phyloP scores from a whole-genome alignment of 1,140 invertebrate species.

The Drosophila navojoa region DNA sequence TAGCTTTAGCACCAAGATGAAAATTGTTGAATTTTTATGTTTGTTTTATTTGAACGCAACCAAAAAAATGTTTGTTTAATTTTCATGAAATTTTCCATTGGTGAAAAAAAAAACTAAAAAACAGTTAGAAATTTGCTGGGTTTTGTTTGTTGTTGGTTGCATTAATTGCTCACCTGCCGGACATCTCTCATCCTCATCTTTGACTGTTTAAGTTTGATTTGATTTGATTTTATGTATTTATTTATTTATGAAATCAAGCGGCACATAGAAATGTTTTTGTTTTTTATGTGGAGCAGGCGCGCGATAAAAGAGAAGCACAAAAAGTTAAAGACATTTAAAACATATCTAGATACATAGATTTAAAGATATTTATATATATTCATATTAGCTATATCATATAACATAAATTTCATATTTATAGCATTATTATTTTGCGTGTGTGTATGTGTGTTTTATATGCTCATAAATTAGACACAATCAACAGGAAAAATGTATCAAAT shows the following conservation, averaged over 20 bases:
- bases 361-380: conserved; percentile 7
- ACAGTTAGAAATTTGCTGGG: conserved; percentile 26
- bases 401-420: conserved; percentile 37
- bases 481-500: conserved; percentile 34
- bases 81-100: conserved; percentile 29
- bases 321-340: conserved; percentile 66
- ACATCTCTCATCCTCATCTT: conserved; percentile 87
- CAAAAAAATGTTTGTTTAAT: conserved; percentile 26
- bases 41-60: conserved; percentile 30
- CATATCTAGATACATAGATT: conserved; percentile 19
- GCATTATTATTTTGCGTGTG: background rate
- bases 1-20: conserved; percentile 56
- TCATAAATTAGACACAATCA: conserved; percentile 32
- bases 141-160: conserved; percentile 40
- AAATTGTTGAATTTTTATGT: conserved; percentile 36
- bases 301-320: conserved; percentile 69
- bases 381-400: conserved; percentile 26
- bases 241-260: conserved; percentile 65
- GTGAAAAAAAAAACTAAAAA: conserved; percentile 19
- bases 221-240: conserved; percentile 17
- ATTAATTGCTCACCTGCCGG: conserved; percentile 86
- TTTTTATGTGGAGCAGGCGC: conserved; percentile 28
- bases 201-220: conserved; percentile 85
- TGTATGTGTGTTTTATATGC: background rate
- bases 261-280: conserved; percentile 57